phyloP scores from a whole-genome alignment of 2,888 invertebrate species.

The Elegia similella region DNA sequence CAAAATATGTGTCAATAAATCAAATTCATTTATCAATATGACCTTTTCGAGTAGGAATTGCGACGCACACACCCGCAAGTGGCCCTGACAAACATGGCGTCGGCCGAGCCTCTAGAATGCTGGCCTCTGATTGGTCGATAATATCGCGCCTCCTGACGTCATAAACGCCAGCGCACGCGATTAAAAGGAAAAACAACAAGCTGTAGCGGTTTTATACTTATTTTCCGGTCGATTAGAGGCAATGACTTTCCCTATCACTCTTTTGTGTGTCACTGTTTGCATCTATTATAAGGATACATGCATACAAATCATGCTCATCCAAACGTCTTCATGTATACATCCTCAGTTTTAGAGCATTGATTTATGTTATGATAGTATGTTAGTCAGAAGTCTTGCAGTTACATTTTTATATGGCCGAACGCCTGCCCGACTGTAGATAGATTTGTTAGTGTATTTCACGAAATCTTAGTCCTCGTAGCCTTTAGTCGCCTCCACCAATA shows the following conservation, averaged over 20 bases:
- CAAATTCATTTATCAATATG: constrained; percentile 7
- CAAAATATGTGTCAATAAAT: background rate
- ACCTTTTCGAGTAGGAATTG: constrained; percentile 14
- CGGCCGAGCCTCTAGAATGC: constrained; percentile 59
- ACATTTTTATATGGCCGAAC: too few species aligned
- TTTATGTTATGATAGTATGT: too few species aligned
- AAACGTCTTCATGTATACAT: too few species aligned
- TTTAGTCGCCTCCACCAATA: too few species aligned
- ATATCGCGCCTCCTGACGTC: constrained; percentile 67
- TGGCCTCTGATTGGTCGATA: constrained; percentile 51
- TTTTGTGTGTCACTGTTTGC: too few species aligned
- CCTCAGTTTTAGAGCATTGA: too few species aligned
- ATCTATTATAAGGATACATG: too few species aligned
- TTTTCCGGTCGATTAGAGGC: background rate
- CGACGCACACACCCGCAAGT: constrained; percentile 25
- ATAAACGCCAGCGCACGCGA: constrained; percentile 50
- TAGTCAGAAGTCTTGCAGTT: too few species aligned
- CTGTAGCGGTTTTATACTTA: constrained; percentile 39
- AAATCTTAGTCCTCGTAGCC: too few species aligned
- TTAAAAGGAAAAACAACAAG: constrained; percentile 46
- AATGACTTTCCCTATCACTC: background rate
- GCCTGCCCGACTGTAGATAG: too few species aligned
- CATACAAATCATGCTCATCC: too few species aligned
- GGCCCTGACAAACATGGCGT: constrained; percentile 52
- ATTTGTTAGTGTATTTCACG: too few species aligned